Evolutionary conservation across 53 echinoderm and acorn worm genomes (phyloP).

Genomic region (Patiria pectinifera): DNA sequence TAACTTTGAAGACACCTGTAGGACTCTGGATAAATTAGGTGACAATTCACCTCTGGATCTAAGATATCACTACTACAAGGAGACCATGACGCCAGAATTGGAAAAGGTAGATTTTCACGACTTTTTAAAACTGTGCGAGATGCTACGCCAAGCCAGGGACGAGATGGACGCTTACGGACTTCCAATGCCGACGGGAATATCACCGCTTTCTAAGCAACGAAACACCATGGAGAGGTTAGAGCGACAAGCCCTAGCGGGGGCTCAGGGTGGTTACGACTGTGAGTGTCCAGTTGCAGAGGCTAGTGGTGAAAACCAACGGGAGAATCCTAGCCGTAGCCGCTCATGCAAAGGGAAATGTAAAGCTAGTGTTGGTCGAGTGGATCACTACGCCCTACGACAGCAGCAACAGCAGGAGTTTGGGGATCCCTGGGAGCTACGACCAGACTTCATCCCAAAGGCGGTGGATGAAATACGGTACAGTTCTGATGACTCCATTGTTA

Average conservation of each 20-base stretch:
- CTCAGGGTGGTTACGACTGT: conserved; percentile 55
- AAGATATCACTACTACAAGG: conserved; percentile 84
- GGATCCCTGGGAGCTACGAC: conserved; percentile 63
- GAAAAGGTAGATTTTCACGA: conserved; percentile 97
- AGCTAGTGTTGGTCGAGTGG: conserved; percentile 61
- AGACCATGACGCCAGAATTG: conserved; percentile 89
- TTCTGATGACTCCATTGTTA: conserved; percentile 67
- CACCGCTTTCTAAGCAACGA: conserved; percentile 59
- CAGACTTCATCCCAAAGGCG: conserved; percentile 61
- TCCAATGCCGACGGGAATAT: conserved; percentile 66
- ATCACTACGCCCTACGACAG: conserved; percentile 58
- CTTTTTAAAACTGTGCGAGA: conserved; percentile 92
- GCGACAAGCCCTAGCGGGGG: conserved; percentile 59
- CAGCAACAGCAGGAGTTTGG: conserved; percentile 62
- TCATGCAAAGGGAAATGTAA: conserved; percentile 67
- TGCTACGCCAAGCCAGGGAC: conserved; percentile 76
- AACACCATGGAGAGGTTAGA: conserved; percentile 64
- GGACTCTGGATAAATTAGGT: conserved; percentile 89
- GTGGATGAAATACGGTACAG: conserved; percentile 65
- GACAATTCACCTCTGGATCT: conserved; percentile 88
- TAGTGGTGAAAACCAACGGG: conserved; percentile 47
- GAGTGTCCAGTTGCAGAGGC: conserved; percentile 55
- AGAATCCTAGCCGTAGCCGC: conserved; percentile 55
- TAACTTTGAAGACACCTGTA: conserved; percentile 89
- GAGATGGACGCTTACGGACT: conserved; percentile 70